These are phyloP conservation scores for Eulemur albifrons DNA, from an alignment of 2,797 vertebrate species.

Conservation along the genomic window DNA sequence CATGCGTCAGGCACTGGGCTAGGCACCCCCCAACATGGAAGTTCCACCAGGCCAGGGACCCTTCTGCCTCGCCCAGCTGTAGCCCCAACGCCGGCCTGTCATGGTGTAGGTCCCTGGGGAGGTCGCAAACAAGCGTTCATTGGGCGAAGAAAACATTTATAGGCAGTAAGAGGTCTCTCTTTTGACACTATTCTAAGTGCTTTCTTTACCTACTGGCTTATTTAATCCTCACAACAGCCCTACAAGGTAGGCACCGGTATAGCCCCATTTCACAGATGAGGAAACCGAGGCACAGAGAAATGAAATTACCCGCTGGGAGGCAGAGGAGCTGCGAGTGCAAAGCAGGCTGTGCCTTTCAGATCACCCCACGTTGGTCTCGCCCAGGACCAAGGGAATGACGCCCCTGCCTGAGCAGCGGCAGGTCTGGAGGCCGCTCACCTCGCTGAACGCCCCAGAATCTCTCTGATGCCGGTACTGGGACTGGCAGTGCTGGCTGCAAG, in stretches of 20 bases:
- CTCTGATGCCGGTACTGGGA: not conserved
- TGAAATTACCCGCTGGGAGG: not conserved
- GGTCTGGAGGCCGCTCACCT: not conserved
- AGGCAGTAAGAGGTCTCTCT: not conserved
- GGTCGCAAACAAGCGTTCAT: not conserved
- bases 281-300: not conserved
- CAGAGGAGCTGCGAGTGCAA: not conserved
- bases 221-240: not conserved
- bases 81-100: not conserved
- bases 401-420: not conserved
- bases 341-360: not conserved
- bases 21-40: no score
- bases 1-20: not conserved
- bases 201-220: not conserved
- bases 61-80: not conserved
- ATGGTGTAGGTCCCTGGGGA: not conserved
- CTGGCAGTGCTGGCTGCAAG: not conserved
- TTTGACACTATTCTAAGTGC: not conserved
- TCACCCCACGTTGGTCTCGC: fast-evolving
- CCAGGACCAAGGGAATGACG: not conserved
- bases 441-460: not conserved
- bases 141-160: not conserved
- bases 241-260: no score
- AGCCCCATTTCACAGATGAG: not conserved
- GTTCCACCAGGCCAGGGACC: not conserved